These are phyloP conservation scores for Macaca nemestrina DNA, from an alignment of 2,113 vertebrate species.

Conservation along the genomic window DNA sequence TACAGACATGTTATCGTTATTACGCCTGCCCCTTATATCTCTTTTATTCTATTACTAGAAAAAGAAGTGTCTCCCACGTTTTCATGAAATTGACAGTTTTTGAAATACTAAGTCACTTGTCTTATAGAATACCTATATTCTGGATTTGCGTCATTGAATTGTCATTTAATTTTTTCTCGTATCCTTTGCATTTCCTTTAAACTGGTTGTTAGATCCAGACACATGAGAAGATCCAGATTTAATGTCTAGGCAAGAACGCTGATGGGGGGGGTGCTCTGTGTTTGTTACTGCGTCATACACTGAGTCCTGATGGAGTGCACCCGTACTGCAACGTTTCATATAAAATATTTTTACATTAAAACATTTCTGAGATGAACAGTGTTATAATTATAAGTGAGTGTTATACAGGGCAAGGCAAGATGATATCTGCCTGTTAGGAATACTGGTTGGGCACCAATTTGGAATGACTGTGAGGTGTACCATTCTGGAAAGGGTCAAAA, in stretches of 20 bases:
- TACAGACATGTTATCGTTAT: too few relatives aligned
- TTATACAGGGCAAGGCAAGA: neutral
- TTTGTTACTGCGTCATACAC: accelerated
- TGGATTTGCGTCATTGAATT: neutral
- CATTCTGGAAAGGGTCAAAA: neutral
- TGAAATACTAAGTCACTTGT: neutral
- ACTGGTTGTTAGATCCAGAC: too few relatives aligned
- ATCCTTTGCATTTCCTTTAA: accelerated
- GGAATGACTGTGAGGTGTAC: neutral
- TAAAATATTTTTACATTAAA: accelerated
- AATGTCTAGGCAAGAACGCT: accelerated
- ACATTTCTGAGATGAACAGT: neutral
- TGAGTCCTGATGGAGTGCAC: too few relatives aligned
- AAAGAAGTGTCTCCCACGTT: too few relatives aligned
- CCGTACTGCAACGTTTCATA: too few relatives aligned
- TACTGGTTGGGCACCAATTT: too few relatives aligned
- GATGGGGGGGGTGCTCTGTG: too few relatives aligned
- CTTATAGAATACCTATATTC: accelerated
- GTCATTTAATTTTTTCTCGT: neutral
- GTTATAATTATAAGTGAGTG: too few relatives aligned
- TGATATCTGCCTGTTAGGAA: accelerated
- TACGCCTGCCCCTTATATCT: neutral
- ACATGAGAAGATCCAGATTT: accelerated
- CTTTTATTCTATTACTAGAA: neutral
- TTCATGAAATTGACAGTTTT: neutral